A percentile compares a stretch with the other conserved stretches of the same genome.
phyloP scores from a whole-genome alignment of 1,140 invertebrate species.

The Plectrocnemia conspersa region DNA sequence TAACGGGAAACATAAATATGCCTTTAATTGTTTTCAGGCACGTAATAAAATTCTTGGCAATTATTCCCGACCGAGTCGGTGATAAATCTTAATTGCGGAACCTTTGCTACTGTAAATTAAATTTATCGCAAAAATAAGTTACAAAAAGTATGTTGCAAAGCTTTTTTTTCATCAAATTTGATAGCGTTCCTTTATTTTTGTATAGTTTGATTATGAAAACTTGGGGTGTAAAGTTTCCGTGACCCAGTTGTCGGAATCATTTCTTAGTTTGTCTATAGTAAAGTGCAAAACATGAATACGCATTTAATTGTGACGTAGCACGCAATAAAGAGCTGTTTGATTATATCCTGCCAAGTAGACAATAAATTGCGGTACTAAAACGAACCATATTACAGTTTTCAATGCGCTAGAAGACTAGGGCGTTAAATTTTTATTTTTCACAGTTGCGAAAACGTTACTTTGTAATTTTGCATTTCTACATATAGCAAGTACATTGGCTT shows the following conservation, averaged over 20 bases:
- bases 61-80: conserved; percentile 7
- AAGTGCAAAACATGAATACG: conserved; percentile 5
- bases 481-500: background rate
- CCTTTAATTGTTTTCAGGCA: conserved; percentile 25
- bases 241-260: conserved; percentile 2
- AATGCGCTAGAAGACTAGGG: too few relatives aligned
- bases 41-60: conserved; percentile 22
- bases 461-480: too few relatives aligned
- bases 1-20: conserved; percentile 16
- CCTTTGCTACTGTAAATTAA: too few relatives aligned
- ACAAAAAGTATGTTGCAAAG: too few relatives aligned
- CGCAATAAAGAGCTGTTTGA: conserved; percentile 8
- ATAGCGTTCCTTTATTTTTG: too few relatives aligned
- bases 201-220: too few relatives aligned
- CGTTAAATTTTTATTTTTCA: too few relatives aligned
- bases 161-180: too few relatives aligned
- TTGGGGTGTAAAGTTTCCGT: too few relatives aligned
- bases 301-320: conserved; percentile 1
- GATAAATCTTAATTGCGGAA: conserved; percentile 11
- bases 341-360: conserved; percentile 1
- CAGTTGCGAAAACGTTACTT: too few relatives aligned
- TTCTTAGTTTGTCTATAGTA: background rate
- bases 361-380: conserved; percentile 5
- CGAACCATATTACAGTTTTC: too few relatives aligned
- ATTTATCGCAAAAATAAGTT: too few relatives aligned